Base-by-base conservation (phyloP, 2,888 invertebrate species). In the Odontocolon sp. region DNA sequence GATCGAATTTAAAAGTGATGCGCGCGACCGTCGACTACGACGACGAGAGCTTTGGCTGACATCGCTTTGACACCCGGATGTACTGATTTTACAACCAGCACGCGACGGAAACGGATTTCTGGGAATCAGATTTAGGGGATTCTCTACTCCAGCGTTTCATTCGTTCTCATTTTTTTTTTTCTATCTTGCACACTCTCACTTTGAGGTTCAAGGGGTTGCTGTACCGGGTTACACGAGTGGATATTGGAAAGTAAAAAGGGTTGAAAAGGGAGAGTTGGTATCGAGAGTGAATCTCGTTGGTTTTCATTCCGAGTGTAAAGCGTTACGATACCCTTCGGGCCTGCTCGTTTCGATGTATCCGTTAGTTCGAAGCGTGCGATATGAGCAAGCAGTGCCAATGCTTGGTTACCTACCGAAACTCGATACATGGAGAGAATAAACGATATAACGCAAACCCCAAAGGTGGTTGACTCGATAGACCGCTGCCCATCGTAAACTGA, bases 31-130 rank as follows among this genome's bases (percentile, higher is more conserved):
- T 52, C 64, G 47, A 50, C 56, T 28, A 56, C 76, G 77, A 66
- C 72, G 74, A 76, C 74, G 81, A 77, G 73, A 78, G 50, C 38
- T 57, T 86, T 87, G 86, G 83, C 81, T 88, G 89, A 89, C 88
- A 86, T 84, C 86, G 86, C 89, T 87, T 88, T 89, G 89, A 90
- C 90, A 89, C 86, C 90, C 90, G 90, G 90, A 90, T 88, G 86
- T 89, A 84, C 89, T 86, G 90, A 90, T 89, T 90, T 89, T 89
- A 89, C 89, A 90, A 89, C 84, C 89, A 88, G 88, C 88, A 87
- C 89, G 86, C 88, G 88, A 81, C 89, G 90, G 89, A 89, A 90
- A 87, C 88, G 86, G 87, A 89, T 88, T 88, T 68, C 86, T 87
- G 82, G 84, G 85, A 89, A 88, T 85, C 87, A 89, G 88, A 88